Evolutionary conservation across 2,113 vertebrate species (phyloP), one percentile per base, ranked within the genome.

Genomic region (Sporophila hypoxantha): DNA sequence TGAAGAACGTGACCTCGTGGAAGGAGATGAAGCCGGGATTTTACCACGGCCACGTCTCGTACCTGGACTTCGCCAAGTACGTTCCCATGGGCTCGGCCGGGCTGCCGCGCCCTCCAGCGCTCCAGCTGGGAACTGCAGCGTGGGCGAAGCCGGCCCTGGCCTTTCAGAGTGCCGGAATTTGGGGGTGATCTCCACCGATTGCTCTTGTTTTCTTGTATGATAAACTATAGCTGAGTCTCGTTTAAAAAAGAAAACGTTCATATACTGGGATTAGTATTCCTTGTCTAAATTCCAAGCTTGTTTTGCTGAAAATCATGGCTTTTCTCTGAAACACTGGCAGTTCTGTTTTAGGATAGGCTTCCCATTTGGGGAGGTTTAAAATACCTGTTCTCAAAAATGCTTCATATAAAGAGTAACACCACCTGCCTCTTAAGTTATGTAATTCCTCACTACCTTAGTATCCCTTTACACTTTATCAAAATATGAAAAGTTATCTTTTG

Each of bases 21-120:
- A 98, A 96, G 93, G 98, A 98, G 95, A 99, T 98, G 99, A 99
- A 99, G 91, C 99, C 99, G 22, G 98, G 98, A 39, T 99, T 99
- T 97, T 99, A 99, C 96, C 99, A 99, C 7, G 99, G 99, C 89
- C 99, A 99, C 22, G 79, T 99, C 41, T 98, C 99, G 88, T 99
- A 98, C 85, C 96, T 99, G 96, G 99, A 99, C 96, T 99, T 99
- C 95, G 96, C 98, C 80, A 99, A 98, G 98, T 99, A 97, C 93
- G 98, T 97, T 84, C 34, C 10, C 55, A 1, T 4, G 32, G 68
- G 50, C 84, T 36, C 56, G 34, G 57, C 80, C 82, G 89, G 89
- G 90, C 16, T 75, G 52, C 79, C 41, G 89, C 93, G 97, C 96
- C 97, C 96, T 95, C 97, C 94, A 81, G 96, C 93, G 97, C 85